Evolutionary conservation across 2,113 vertebrate genomes (phyloP), one percentile per base, ranked within the genome.

Genomic region (Eolophus roseicapilla): DNA sequence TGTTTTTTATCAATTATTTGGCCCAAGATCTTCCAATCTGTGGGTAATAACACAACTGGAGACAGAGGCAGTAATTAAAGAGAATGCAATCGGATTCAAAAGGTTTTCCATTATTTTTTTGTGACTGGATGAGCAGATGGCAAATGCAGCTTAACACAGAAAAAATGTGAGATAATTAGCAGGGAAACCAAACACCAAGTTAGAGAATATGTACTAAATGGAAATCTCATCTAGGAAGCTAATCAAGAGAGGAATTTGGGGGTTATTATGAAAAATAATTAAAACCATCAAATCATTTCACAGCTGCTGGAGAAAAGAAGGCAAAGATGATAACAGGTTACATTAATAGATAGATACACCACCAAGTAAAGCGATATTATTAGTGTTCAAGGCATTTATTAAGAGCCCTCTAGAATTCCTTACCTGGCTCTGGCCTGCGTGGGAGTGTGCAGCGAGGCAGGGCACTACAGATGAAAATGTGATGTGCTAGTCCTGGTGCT

Each of bases 41-140:
- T 63, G 76, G 79, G 28, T 94, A 94, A 92, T 94, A 91, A 91
- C 83, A 90, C 88, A 96, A 96, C 86, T 96, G 86, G 88, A 96
- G 80, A 93, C 57, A 92, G 90, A 95, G 87, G 47, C 86, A 93
- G 80, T 88, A 93, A 96, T 96, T 94, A 95, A 94, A 39, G 86
- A 88, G 86, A 95, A 81, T 86, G 88, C 67, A 95, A 64, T 93
- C 0, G 7, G 60, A 86, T 95, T 95, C 87, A 94, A 90, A 96
- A 96, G 90, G 53, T 76, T 96, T 96, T 87, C 77, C 88, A 84
- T 94, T 96, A 78, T 91, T 91, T 97, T 92, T 96, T 92, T 93
- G 90, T 83, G 91, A 91, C 81, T 96, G 86, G 83, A 92, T 95
- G 81, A 96, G 91, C 96, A 97, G 96, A 97, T 96, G 96, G 96